A percentile compares a stretch with the other conserved stretches of the same genome.
Conservation (phyloP, 2,113 vertebrate species). For the Barbus barbus region DNA sequence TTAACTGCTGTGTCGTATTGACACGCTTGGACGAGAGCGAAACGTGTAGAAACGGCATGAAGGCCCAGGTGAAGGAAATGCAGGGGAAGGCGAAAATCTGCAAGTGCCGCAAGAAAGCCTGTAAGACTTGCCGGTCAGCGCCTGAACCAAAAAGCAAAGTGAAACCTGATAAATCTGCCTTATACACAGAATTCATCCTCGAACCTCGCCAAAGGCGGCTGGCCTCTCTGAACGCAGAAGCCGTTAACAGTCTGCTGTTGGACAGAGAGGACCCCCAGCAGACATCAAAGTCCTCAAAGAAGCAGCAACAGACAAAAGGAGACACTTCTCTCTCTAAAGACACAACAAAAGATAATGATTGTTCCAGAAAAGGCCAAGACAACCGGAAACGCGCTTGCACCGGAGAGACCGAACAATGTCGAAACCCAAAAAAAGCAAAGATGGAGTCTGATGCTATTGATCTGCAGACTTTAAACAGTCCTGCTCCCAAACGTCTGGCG, state of each 20-base stretch:
- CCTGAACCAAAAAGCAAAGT: conserved; percentile 69
- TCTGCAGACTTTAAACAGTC: conserved; percentile 73
- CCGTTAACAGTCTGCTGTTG: conserved; percentile 92
- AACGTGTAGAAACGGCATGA: conserved; percentile 48
- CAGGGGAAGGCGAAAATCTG: conserved; percentile 66
- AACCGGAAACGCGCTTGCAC: conserved; percentile 64
- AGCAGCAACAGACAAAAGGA: conserved; percentile 65
- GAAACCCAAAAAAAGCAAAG: conserved; percentile 63
- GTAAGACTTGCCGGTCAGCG: conserved; percentile 55
- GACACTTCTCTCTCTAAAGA: conserved; percentile 53
- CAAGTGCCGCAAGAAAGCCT: conserved; percentile 59
- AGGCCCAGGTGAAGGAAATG: conserved; percentile 57
- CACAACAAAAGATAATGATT: conserved; percentile 40
- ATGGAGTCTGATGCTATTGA: conserved; percentile 61
- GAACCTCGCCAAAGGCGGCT: conserved; percentile 91
- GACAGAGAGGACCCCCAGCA: conserved; percentile 76
- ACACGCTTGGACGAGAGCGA: conserved; percentile 83
- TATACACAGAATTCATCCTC: conserved; percentile 49
- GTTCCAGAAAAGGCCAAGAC: conserved; percentile 47
- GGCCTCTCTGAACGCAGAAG: conserved; percentile 96
- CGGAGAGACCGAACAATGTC: conserved; percentile 48
- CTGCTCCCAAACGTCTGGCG: conserved; percentile 90
- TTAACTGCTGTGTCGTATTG: conserved; percentile 88
- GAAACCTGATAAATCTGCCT: conserved; percentile 66
- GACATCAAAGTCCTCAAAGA: conserved; percentile 61